Percentiles rank a stretch among this genome's conserved stretches.
phyloP scores from a whole-genome alignment of 2,888 invertebrate genomes.

The Baccha elongata region DNA sequence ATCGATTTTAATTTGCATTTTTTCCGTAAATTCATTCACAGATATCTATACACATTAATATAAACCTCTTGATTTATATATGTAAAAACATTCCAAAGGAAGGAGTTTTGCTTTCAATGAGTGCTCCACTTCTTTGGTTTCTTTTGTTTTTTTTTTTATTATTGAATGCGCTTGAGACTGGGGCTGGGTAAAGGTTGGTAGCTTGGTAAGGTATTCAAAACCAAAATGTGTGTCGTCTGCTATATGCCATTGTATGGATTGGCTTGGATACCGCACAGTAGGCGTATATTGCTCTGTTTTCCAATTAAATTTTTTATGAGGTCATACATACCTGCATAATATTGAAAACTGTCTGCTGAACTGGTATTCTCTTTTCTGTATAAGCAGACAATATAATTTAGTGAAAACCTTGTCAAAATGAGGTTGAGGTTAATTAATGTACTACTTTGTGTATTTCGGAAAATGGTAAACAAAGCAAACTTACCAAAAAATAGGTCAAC shows the following conservation, averaged over 20 bases:
- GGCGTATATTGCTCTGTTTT: conserved; percentile 15
- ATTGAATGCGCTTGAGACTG: conserved; percentile 23
- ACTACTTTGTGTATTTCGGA: too few relatives aligned
- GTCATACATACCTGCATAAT: conserved; percentile 28
- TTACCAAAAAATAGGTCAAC: too few relatives aligned
- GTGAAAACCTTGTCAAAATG: conserved; percentile 26
- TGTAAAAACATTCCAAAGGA: neutral
- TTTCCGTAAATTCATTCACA: conserved; percentile 5
- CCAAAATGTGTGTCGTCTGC: conserved; percentile 31
- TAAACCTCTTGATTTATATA: too few relatives aligned
- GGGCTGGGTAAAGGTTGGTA: neutral
- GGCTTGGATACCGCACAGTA: neutral
- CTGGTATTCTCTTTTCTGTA: neutral
- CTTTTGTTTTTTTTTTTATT: conserved; percentile 1
- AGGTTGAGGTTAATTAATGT: neutral
- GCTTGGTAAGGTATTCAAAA: conserved; percentile 4
- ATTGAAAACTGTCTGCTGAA: conserved; percentile 26
- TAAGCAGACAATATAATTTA: neutral
- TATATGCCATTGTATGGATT: conserved; percentile 21
- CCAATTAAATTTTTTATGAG: conserved; percentile 38
- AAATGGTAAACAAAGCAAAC: too few relatives aligned
- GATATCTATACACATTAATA: neutral
- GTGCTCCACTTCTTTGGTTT: conserved; percentile 35
- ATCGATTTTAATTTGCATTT: conserved; percentile 58
- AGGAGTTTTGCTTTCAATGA: conserved; percentile 31